Conservation (phyloP, 2,888 invertebrate species). For the Achlya flavicornis region DNA sequence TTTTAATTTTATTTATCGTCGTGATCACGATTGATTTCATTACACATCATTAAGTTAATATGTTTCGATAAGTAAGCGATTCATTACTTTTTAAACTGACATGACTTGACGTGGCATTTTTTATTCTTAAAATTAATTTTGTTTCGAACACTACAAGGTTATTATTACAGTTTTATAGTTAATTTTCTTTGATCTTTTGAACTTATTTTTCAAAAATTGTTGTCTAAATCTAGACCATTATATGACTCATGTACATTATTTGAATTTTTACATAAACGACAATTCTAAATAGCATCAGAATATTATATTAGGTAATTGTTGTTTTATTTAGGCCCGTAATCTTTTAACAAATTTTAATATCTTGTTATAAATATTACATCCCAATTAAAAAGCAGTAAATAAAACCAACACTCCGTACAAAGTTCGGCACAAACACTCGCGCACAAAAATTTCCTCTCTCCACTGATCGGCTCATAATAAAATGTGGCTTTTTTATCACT, state of each 20-base stretch:
- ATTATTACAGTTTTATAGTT: too few relatives aligned
- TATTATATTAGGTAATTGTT: too few relatives aligned
- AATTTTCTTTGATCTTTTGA: too few relatives aligned
- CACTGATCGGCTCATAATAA: constrained; percentile 81
- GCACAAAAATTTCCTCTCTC: constrained; percentile 55
- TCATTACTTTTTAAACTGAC: background rate
- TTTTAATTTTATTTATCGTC: background rate
- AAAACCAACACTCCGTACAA: constrained; percentile 57
- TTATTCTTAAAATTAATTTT: background rate
- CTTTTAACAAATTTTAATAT: too few relatives aligned
- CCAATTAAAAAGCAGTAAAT: constrained; percentile 12
- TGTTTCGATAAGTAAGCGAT: background rate
- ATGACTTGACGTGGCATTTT: background rate
- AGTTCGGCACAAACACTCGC: constrained; percentile 52
- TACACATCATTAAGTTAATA: background rate
- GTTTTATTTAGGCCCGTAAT: too few relatives aligned
- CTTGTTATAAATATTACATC: background rate
- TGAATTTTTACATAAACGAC: too few relatives aligned
- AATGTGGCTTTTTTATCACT: constrained; percentile 82
- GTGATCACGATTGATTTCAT: background rate
- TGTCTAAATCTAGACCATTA: too few relatives aligned
- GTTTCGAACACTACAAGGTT: background rate
- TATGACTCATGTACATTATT: too few relatives aligned
- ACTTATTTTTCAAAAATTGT: too few relatives aligned
- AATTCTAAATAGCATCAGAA: too few relatives aligned